Evolutionary conservation across 2,797 vertebrate species (phyloP), one percentile per base, ranked within the genome.

Genomic region (Xenopus petersii): DNA sequence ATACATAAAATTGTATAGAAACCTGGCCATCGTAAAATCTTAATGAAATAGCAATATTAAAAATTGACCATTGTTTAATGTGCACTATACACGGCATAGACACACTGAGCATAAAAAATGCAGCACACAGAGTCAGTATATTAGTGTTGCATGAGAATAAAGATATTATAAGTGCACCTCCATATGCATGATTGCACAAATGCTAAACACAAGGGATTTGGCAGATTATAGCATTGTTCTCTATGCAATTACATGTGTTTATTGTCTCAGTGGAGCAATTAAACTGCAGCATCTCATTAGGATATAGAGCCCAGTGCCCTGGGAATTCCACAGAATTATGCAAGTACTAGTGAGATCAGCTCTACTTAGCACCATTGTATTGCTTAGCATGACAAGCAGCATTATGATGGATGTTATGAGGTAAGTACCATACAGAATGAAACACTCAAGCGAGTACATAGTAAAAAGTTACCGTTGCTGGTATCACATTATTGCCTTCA

Each of bases 271-370:
- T 54, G 33, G 68, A 76, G 63, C 70, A 71, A 77, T 77, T 77
- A 71, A 77, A 72, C 69, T 48, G 66, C 64, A 9, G 69, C 64
- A 67, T 77, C 75, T 77, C 64, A 77, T 77, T 77, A 77, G 70
- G 11, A 54, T 13, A 63, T 46, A 66, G 24, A 70, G 30, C 49
- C 24, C 55, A 61, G 64, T 24, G n/a, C 65, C 71, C 51, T 73
- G 65, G 65, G 71, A 73, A 73, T 59, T 24, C 21, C 13, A 55
- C 21, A n/a, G 10, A 55, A 59, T 26, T 55, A 10, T 33, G 61
- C 48, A 63, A 67, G 42, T 46, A 24, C 16, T 62, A 26, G 12
- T 54, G 51, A 21, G n/a, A 68, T 58, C 30, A 63, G 12, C 26
- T 11, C 24, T 61, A 3, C 24, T 62, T 62, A 36, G 61, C 33